phyloP scores from a whole-genome alignment of 2,113 vertebrate genomes.

The Apistogramma diplotaenia region DNA sequence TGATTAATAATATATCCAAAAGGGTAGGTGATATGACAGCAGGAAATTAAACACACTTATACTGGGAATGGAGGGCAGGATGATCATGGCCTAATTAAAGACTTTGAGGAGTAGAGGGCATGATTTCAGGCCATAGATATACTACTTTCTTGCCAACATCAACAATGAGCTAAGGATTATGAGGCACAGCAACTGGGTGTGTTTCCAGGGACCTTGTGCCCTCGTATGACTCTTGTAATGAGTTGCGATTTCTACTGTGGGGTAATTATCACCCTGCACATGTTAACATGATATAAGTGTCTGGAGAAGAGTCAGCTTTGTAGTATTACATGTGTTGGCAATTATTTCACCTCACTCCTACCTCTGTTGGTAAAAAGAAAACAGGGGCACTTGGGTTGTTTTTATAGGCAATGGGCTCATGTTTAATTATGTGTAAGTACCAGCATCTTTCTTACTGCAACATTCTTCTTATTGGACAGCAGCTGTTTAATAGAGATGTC shows the following conservation, averaged over 20 bases:
- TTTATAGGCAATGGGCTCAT: neutral
- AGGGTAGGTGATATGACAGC: slow-evolving; percentile 70
- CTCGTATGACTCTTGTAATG: slow-evolving; percentile 62
- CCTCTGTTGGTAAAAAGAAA: slow-evolving; percentile 21
- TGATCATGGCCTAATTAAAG: slow-evolving; percentile 79
- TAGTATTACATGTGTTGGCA: slow-evolving; percentile 40
- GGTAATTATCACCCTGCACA: slow-evolving; percentile 57
- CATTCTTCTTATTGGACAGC: slow-evolving; percentile 25
- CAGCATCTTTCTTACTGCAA: neutral
- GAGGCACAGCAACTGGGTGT: slow-evolving; percentile 39
- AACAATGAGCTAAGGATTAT: slow-evolving; percentile 63
- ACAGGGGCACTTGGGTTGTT: neutral
- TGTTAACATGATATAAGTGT: slow-evolving; percentile 58
- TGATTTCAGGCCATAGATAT: slow-evolving; percentile 71
- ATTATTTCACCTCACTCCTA: slow-evolving; percentile 8
- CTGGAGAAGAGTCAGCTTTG: slow-evolving; percentile 34
- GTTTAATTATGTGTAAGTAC: slow-evolving; percentile 45
- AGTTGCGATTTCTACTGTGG: slow-evolving; percentile 64
- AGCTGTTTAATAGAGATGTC: slow-evolving; percentile 46
- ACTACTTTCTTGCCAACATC: slow-evolving; percentile 64
- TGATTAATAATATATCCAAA: slow-evolving; percentile 79
- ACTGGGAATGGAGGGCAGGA: slow-evolving; percentile 63
- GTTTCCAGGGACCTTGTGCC: slow-evolving; percentile 57
- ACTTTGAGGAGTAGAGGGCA: slow-evolving; percentile 66
- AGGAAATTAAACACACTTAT: slow-evolving; percentile 81